phyloP scores from a whole-genome alignment of 2,797 vertebrate genomes.

The Malacoctenus gilli region DNA sequence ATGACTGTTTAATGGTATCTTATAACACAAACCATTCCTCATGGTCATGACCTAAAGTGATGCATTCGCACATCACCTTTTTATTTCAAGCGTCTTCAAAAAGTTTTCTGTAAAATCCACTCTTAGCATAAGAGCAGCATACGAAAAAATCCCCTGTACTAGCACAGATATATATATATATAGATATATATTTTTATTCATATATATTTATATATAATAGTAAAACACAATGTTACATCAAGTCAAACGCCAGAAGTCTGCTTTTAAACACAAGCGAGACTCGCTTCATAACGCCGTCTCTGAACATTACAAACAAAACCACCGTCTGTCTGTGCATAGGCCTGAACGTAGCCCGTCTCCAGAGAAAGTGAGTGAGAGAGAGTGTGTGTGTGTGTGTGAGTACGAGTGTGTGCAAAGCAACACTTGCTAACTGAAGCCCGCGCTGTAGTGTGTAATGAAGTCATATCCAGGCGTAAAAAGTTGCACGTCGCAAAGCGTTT shows the following conservation, averaged over 20 bases:
- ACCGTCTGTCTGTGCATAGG: conserved; percentile 50
- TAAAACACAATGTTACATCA: conserved; percentile 61
- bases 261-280: conserved; percentile 47
- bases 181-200: conserved; percentile 39
- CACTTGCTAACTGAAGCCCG: conserved; percentile 38
- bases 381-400: not conserved
- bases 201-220: conserved; percentile 56
- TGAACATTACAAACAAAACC: conserved; percentile 56
- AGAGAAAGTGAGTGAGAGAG: conserved; percentile 19
- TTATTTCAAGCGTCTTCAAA: conserved; percentile 54
- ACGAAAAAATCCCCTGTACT: conserved; percentile 65
- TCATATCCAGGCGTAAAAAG: conserved; percentile 19
- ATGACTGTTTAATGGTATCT: conserved; percentile 83
- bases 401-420: conserved; percentile 25
- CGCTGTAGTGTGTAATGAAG: conserved; percentile 38
- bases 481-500: conserved; percentile 9
- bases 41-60: conserved; percentile 48
- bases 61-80: conserved; percentile 47
- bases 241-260: conserved; percentile 48
- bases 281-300: conserved; percentile 54
- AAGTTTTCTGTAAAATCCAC: conserved; percentile 60
- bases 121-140: conserved; percentile 49
- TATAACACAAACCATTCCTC: conserved; percentile 62
- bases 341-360: conserved; percentile 57
- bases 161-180: conserved; percentile 55